These are phyloP conservation scores for Oreohelix idahoensis DNA, from an alignment of 1,140 invertebrate genomes.

Conservation along the genomic window DNA sequence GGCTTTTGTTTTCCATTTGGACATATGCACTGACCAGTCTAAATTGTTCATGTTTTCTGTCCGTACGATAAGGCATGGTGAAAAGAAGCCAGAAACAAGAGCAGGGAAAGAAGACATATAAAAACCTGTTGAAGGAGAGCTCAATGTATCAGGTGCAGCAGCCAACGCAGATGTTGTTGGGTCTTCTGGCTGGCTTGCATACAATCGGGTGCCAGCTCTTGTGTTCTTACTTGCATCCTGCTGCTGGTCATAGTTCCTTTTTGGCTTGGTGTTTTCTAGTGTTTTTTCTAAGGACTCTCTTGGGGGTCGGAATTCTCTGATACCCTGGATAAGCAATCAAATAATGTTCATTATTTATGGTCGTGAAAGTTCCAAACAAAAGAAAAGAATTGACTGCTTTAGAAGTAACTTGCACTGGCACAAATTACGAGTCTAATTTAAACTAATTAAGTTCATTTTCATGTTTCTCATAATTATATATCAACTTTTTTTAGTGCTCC, in stretches of 20 bases:
- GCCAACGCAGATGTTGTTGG: conserved; percentile 45
- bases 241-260: conserved; percentile 40
- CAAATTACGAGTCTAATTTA: too few species aligned
- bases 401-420: too few species aligned
- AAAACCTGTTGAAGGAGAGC: conserved; percentile 57
- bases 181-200: conserved; percentile 38
- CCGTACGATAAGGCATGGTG: too few species aligned
- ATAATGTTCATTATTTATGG: not conserved
- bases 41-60: too few species aligned
- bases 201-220: conserved; percentile 55
- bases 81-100: not conserved
- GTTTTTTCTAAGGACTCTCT: conserved; percentile 85
- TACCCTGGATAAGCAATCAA: not conserved
- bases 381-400: too few species aligned
- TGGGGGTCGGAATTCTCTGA: conserved; percentile 75
- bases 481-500: too few species aligned
- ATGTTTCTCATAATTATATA: too few species aligned
- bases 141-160: conserved; percentile 41
- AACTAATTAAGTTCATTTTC: too few species aligned
- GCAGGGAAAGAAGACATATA: not conserved
- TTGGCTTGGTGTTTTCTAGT: conserved; percentile 69
- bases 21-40: too few species aligned
- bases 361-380: not conserved
- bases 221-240: conserved; percentile 73
- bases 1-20: too few species aligned